Percentiles rank a stretch among this genome's conserved stretches.
phyloP scores from a whole-genome alignment of 2,113 vertebrate genomes.

The Catharus fuscescens region DNA sequence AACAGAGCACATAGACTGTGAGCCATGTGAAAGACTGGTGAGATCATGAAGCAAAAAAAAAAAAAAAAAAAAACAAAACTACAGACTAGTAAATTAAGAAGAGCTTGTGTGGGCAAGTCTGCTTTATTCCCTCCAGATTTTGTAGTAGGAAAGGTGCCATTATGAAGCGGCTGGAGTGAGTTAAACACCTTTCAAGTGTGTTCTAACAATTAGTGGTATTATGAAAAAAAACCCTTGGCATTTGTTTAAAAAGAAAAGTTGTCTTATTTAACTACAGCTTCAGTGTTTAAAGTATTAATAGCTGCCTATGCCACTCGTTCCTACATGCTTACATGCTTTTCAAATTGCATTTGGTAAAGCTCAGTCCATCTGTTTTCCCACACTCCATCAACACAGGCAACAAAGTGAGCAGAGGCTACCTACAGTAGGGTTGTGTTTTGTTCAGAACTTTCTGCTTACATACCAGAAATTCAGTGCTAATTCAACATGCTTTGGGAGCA shows the following conservation, averaged over 20 bases:
- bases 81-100: background rate
- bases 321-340: slow-evolving; percentile 66
- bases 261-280: slow-evolving; percentile 29
- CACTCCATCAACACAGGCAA: slow-evolving; percentile 36
- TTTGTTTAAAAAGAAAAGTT: slow-evolving; percentile 11
- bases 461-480: slow-evolving; percentile 64
- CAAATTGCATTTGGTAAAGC: slow-evolving; percentile 65
- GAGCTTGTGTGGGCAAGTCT: slow-evolving; percentile 37
- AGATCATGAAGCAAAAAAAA: background rate
- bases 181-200: slow-evolving; percentile 42
- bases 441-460: slow-evolving; percentile 58
- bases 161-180: background rate
- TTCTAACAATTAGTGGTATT: slow-evolving; percentile 11
- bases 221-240: background rate
- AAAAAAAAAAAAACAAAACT: background rate
- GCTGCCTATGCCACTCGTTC: slow-evolving; percentile 7
- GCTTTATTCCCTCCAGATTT: background rate
- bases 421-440: background rate
- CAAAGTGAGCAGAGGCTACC: slow-evolving; percentile 50
- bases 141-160: background rate
- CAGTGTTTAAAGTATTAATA: slow-evolving; percentile 33
- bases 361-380: slow-evolving; percentile 72
- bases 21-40: background rate
- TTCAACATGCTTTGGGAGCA: slow-evolving; percentile 4
- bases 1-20: background rate